Conservation (phyloP, 2,797 vertebrate species). For the Rhinichthys osculus region DNA sequence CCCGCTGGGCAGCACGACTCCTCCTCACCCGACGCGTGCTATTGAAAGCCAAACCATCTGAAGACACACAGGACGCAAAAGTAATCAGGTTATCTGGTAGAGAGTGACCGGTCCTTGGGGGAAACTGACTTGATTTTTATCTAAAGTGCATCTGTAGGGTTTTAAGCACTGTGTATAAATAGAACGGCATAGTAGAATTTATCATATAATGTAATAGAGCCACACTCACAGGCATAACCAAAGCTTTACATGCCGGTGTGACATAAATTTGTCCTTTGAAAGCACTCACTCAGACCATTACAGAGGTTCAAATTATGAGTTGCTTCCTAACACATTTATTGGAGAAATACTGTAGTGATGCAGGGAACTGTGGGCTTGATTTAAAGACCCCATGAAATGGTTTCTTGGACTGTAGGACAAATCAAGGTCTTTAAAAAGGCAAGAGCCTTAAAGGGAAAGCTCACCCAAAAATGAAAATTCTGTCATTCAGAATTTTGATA, state of each 20-base stretch:
- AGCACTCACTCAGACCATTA: conserved; percentile 18
- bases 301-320: not conserved
- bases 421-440: conserved; percentile 15
- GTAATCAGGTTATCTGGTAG: conserved; percentile 14
- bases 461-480: not conserved
- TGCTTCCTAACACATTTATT: not conserved
- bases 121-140: conserved; percentile 3
- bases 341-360: not conserved
- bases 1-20: conserved; percentile 57
- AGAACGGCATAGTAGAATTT: not conserved
- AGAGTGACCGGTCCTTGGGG: conserved; percentile 5
- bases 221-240: not conserved
- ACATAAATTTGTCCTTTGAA: not conserved
- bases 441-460: not conserved
- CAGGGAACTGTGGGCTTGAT: conserved; percentile 1
- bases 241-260: not conserved
- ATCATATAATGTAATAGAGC: not conserved
- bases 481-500: not conserved
- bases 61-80: not conserved
- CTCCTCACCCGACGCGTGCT: not conserved
- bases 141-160: not conserved
- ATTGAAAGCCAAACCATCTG: not conserved
- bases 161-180: not conserved
- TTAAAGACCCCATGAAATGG: conserved; percentile 27
- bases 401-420: conserved; percentile 2